phyloP scores from a whole-genome alignment of 2,888 invertebrate species.

The Melieria omissa region DNA sequence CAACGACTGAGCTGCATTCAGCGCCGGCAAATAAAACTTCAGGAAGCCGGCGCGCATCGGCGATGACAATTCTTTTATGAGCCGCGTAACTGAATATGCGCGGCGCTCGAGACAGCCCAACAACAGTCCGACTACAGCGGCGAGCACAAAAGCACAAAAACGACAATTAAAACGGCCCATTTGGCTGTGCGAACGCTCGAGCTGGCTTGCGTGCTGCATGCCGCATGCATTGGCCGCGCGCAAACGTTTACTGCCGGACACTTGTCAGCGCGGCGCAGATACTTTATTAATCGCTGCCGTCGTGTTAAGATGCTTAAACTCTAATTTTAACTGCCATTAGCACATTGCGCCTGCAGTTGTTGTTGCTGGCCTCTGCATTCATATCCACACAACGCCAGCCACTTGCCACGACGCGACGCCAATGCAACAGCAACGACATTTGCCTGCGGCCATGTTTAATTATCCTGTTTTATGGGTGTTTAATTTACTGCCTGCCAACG shows the following conservation, averaged over 20 bases:
- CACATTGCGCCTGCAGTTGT: conserved; percentile 6
- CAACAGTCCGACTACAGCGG: too few species aligned
- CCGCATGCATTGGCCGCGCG: conserved; percentile 9
- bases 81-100: too few species aligned
- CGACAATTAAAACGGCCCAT: too few species aligned
- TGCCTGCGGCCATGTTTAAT: conserved; percentile 24
- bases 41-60: too few species aligned
- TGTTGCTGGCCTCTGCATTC: conserved; percentile 9
- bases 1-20: too few species aligned
- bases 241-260: conserved; percentile 7
- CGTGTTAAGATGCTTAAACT: conserved; percentile 31
- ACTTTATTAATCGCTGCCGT: conserved; percentile 24
- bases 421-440: neutral
- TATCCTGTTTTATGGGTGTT: conserved; percentile 37
- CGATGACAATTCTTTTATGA: too few species aligned
- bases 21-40: too few species aligned
- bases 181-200: too few species aligned
- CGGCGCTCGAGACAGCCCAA: too few species aligned
- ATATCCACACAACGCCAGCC: neutral
- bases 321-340: conserved; percentile 34
- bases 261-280: conserved; percentile 27
- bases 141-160: too few species aligned
- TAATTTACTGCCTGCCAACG: conserved; percentile 37
- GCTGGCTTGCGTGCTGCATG: neutral
- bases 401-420: neutral